A percentile compares a stretch with the other conserved stretches of the same genome.
phyloP scores from a whole-genome alignment of 2,113 vertebrate species.

The Myrmecophaga tridactyla region DNA sequence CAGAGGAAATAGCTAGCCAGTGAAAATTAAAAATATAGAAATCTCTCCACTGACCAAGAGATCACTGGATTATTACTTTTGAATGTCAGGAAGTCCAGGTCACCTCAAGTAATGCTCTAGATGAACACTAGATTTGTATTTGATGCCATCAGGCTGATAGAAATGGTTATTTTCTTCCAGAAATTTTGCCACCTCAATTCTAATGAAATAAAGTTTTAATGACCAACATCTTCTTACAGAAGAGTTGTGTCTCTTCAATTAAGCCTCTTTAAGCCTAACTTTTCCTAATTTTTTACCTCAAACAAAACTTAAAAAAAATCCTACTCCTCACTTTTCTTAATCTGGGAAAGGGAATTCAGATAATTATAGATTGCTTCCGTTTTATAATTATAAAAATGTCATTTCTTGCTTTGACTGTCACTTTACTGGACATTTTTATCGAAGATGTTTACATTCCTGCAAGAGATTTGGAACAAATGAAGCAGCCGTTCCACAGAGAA shows the following conservation, averaged over 20 bases:
- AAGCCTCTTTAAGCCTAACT: slow-evolving; percentile 56
- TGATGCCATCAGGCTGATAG: background rate
- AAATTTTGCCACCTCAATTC: slow-evolving; percentile 5
- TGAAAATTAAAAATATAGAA: background rate
- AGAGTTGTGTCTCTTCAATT: slow-evolving; percentile 49
- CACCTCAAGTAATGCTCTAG: fast-evolving
- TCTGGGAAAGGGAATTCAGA: background rate
- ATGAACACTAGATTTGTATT: background rate
- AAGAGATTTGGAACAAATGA: slow-evolving; percentile 46
- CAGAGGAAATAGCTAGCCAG: background rate
- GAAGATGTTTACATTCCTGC: slow-evolving; percentile 65
- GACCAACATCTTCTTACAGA: slow-evolving; percentile 9
- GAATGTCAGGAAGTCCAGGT: background rate
- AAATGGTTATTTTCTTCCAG: background rate
- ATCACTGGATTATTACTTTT: background rate
- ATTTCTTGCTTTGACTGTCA: background rate
- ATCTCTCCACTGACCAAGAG: background rate
- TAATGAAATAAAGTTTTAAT: background rate
- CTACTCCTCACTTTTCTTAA: background rate
- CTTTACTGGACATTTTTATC: slow-evolving; percentile 55
- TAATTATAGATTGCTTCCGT: slow-evolving; percentile 38
- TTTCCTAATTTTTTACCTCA: background rate
- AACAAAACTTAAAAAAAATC: background rate
- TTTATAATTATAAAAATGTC: slow-evolving; percentile 50
- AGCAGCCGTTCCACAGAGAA: slow-evolving; percentile 25